phyloP scores from a whole-genome alignment of 2,888 invertebrate genomes.

The Aphrophora alni region DNA sequence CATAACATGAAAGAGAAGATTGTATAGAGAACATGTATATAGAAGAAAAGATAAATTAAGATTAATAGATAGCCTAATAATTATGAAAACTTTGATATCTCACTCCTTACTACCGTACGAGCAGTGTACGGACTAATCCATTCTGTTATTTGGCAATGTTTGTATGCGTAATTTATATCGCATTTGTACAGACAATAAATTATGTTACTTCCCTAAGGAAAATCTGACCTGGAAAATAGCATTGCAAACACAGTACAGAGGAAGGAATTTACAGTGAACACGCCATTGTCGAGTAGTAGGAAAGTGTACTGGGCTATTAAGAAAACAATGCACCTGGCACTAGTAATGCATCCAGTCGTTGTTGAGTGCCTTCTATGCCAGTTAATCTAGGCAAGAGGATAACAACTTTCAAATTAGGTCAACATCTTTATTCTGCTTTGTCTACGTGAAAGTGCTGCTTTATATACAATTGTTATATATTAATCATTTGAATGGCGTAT shows the following conservation, averaged over 20 bases:
- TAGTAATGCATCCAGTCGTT: not conserved
- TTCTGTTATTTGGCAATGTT: not conserved
- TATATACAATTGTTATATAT: not conserved
- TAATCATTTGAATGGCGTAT: no score
- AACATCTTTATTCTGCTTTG: not conserved
- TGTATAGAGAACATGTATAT: no score
- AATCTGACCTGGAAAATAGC: not conserved
- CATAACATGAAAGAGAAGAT: no score
- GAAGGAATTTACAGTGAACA: not conserved
- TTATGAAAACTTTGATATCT: no score
- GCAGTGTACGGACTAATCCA: no score
- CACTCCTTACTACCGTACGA: no score
- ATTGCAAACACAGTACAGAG: not conserved
- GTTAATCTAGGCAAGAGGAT: not conserved
- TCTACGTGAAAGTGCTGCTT: not conserved
- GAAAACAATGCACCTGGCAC: slow-evolving; percentile 1
- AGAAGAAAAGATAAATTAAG: no score
- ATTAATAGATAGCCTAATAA: no score
- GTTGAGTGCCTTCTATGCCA: not conserved
- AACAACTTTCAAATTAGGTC: not conserved
- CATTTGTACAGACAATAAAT: not conserved
- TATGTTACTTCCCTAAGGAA: not conserved
- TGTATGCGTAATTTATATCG: not conserved
- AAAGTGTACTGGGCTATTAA: not conserved
- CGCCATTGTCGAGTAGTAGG: not conserved